Evolutionary conservation across 2,797 vertebrate genomes (phyloP).

Genomic region (Carapus acus): DNA sequence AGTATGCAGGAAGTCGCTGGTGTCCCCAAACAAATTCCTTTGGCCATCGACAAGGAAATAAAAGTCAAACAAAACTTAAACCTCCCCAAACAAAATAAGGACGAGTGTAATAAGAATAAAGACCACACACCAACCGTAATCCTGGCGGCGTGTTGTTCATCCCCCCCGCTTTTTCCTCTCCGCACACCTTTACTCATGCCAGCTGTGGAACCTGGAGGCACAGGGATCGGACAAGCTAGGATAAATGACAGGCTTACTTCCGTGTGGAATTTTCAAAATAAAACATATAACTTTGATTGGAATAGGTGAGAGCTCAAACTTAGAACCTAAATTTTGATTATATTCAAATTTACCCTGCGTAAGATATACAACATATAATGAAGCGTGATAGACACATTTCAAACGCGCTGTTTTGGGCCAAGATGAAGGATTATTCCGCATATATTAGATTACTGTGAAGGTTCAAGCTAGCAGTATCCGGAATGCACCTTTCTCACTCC

Average conservation of each 20-base stretch:
- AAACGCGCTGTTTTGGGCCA: no score
- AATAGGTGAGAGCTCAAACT: no score
- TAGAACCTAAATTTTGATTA: no score
- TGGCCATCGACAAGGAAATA: conserved; percentile 23
- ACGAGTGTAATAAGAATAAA: conserved; percentile 49
- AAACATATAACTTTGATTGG: neutral
- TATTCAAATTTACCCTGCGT: no score
- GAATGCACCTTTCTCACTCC: no score
- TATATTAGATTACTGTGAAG: no score
- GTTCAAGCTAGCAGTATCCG: no score
- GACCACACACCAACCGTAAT: conserved; percentile 77
- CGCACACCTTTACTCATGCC: conserved; percentile 49
- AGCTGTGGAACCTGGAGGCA: conserved; percentile 32
- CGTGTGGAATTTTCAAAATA: conserved; percentile 29
- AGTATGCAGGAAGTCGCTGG: conserved; percentile 32
- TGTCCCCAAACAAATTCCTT: conserved; percentile 24
- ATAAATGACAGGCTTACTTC: conserved; percentile 1
- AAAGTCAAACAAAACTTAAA: conserved; percentile 20
- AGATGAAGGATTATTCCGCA: no score
- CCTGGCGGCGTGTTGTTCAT: conserved; percentile 73
- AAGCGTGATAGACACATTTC: no score
- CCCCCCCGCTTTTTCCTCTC: conserved; percentile 59
- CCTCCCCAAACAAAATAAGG: conserved; percentile 17
- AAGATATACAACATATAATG: no score
- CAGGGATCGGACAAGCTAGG: conserved; percentile 25